These are phyloP conservation scores for Spilosoma lubricipeda DNA, from an alignment of 2,888 invertebrate genomes.

Conservation along the genomic window DNA sequence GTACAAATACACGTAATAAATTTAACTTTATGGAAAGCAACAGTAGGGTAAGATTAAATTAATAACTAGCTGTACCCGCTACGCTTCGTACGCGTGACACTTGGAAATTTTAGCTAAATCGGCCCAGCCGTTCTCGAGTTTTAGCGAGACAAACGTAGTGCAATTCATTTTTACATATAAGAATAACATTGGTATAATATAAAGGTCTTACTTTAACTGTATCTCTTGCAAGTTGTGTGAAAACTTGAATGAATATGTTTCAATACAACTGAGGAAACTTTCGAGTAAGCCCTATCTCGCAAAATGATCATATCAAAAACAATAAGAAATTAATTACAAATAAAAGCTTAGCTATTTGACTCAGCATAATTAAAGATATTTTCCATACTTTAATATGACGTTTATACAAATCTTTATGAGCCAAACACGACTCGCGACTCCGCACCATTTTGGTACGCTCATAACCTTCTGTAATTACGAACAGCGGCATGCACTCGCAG, in stretches of 20 bases:
- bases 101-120: too few relatives aligned
- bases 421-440: not conserved
- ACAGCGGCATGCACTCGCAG: conserved; percentile 28
- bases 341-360: not conserved
- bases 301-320: too few relatives aligned
- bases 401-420: not conserved
- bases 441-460: conserved; percentile 27
- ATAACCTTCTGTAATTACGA: conserved; percentile 43
- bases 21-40: not conserved
- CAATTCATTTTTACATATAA: too few relatives aligned
- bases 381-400: not conserved
- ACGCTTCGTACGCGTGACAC: too few relatives aligned
- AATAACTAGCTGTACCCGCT: too few relatives aligned
- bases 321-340: not conserved
- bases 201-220: not conserved
- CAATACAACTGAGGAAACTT: not conserved
- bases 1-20: not conserved
- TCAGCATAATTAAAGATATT: not conserved
- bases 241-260: not conserved
- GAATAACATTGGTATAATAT: not conserved
- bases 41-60: not conserved
- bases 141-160: too few relatives aligned
- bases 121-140: too few relatives aligned
- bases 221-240: not conserved
- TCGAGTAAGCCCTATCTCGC: not conserved